Evolutionary conservation across 2,113 vertebrate genomes (phyloP).

Genomic region (Lasiurus cinereus): DNA sequence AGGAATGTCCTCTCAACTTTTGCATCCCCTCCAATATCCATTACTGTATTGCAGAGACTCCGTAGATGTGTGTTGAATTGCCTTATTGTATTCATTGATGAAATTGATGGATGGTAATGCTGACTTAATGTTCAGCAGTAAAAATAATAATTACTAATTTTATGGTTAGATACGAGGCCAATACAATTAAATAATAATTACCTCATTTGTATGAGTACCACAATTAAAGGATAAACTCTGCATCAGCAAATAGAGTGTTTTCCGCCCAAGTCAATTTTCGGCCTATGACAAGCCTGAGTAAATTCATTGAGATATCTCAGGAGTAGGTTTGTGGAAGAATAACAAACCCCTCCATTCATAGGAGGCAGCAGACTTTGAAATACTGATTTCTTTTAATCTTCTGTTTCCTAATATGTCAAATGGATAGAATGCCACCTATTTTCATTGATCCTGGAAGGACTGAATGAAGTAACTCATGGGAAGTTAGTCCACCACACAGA

Average conservation of each 20-base stretch:
- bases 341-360: background rate
- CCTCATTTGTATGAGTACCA: background rate
- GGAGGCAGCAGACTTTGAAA: background rate
- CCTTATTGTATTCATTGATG: background rate
- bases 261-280: background rate
- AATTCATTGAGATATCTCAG: background rate
- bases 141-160: background rate
- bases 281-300: background rate
- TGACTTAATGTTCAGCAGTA: background rate
- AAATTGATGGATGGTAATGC: background rate
- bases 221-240: background rate
- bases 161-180: background rate
- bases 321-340: no score
- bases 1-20: background rate
- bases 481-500: background rate
- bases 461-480: fast-evolving
- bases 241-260: background rate
- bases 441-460: background rate
- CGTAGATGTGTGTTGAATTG: background rate
- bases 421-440: background rate
- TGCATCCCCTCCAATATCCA: background rate
- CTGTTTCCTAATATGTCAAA: background rate
- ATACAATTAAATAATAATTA: background rate
- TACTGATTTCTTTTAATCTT: background rate
- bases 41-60: background rate